Percentiles rank a stretch among this genome's conserved stretches.
phyloP scores from a whole-genome alignment of 2,888 invertebrate species.

The Bellardia bayeri region DNA sequence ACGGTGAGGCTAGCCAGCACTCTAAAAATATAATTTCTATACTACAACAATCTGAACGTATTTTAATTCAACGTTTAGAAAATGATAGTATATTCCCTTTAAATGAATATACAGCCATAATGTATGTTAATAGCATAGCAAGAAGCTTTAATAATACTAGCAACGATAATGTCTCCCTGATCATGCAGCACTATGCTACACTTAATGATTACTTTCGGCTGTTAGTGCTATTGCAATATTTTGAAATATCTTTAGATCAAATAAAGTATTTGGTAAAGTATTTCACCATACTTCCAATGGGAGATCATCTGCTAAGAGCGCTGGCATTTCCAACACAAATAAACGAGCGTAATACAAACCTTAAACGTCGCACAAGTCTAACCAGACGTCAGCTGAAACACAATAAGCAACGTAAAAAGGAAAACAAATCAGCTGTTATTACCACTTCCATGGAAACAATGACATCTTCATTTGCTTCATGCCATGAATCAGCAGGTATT shows the following conservation, averaged over 20 bases:
- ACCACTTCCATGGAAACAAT: slow-evolving; percentile 80
- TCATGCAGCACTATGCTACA: slow-evolving; percentile 87
- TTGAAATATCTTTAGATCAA: slow-evolving; percentile 87
- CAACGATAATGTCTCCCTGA: slow-evolving; percentile 75
- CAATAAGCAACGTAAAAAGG: slow-evolving; percentile 50
- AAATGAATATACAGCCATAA: slow-evolving; percentile 79
- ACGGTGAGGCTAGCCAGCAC: slow-evolving; percentile 9
- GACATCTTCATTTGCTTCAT: slow-evolving; percentile 81
- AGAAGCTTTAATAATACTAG: not conserved
- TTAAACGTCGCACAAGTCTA: slow-evolving; percentile 73
- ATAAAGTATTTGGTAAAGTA: slow-evolving; percentile 77
- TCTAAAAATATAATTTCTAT: slow-evolving; percentile 27
- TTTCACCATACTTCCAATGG: slow-evolving; percentile 78
- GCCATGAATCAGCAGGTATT: slow-evolving; percentile 76
- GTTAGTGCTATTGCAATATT: slow-evolving; percentile 88
- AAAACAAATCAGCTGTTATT: slow-evolving; percentile 70
- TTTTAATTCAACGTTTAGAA: slow-evolving; percentile 75
- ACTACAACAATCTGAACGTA: slow-evolving; percentile 75
- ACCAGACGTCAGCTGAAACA: slow-evolving; percentile 59
- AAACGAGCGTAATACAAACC: slow-evolving; percentile 11
- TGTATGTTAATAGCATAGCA: slow-evolving; percentile 75
- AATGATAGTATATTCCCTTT: slow-evolving; percentile 77
- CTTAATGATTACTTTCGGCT: slow-evolving; percentile 89
- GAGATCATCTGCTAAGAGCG: slow-evolving; percentile 81
- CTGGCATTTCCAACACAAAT: slow-evolving; percentile 76